Evolutionary conservation across 64 coral and sea anemone genomes (phyloP), one percentile per base, ranked within the genome.

Genomic region (Anthopleura sola): DNA sequence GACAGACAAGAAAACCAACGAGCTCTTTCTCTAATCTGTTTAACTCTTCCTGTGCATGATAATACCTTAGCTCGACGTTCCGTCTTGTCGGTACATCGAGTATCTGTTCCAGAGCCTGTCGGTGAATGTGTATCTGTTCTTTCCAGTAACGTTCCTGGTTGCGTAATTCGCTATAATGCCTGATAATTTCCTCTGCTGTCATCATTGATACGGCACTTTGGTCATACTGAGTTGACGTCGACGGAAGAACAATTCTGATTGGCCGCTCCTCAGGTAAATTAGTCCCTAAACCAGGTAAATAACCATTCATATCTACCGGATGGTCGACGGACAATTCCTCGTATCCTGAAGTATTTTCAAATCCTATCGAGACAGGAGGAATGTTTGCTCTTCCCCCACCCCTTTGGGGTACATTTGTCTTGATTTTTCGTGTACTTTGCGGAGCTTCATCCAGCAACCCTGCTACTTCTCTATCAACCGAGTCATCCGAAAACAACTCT

Each of bases 401-500:
- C 29, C 66, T 29, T 71, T 15, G 26, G 66, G 24, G 66, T 3
- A 32, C 28, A 71, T 32, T 71, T 71, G 66, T 29, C 28, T 34
- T 71, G 12, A 28, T 71, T 13, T 12, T 32, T 33, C 29, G n/a
- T 17, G 66, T 14, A 28, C 29, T 71, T 28, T 71, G 66, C 29
- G 28, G 66, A 14, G 26, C 26, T 12, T 95, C 93, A 38, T 84
- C 56, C 3, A 95, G 62, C 29, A 95, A 85, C 18, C 84, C 87
- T n/a, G 88, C 94, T 36, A 97, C 94, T 32, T 97, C 94, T 37
- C 83, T 87, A 74, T 97, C 94, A 33, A 97, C 48, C 36, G 90
- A 92, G 33, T 97, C 94, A 84, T 92, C 90, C 16, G 94, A 93
- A 32, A 81, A 66, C 28, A 97, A 82, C 60, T 87, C 84, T 62